phyloP scores from a whole-genome alignment of 1,140 invertebrate genomes.

The Adelges cooleyi region DNA sequence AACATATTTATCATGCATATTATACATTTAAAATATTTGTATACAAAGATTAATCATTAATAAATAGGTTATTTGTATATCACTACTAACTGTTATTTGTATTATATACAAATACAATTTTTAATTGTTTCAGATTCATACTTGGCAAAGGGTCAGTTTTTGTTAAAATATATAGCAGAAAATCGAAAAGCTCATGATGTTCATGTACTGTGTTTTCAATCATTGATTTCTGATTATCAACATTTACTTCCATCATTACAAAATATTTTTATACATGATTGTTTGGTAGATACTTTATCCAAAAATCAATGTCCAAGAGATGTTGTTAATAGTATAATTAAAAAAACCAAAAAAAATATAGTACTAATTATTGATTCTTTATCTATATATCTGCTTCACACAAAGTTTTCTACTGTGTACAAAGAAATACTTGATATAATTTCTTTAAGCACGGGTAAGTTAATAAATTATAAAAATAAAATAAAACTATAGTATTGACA shows the following conservation, averaged over 20 bases:
- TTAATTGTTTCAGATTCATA: slow-evolving; percentile 21
- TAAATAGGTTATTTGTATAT: too few relatives aligned
- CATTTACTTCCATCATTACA: not conserved
- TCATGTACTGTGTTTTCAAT: slow-evolving; percentile 12
- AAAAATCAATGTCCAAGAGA: not conserved
- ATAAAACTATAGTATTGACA: too few relatives aligned
- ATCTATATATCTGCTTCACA: slow-evolving; percentile 8
- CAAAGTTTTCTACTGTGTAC: not conserved
- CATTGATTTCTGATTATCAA: slow-evolving; percentile 1
- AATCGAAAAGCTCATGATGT: slow-evolving; percentile 8
- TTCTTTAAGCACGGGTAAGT: not conserved
- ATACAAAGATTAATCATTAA: too few relatives aligned
- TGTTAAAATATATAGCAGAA: slow-evolving; percentile 1
- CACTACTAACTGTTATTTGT: not conserved
- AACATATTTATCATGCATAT: too few relatives aligned
- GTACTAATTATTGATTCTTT: slow-evolving; percentile 17
- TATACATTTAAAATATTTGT: too few relatives aligned
- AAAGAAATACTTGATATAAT: slow-evolving; percentile 18
- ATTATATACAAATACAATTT: too few relatives aligned
- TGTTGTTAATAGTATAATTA: not conserved
- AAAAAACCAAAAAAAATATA: not conserved
- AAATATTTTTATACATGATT: slow-evolving; percentile 11
- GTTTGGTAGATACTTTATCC: not conserved
- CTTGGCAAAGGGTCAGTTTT: slow-evolving; percentile 13
- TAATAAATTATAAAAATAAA: not conserved